A percentile compares a stretch with the other conserved stretches of the same genome.
phyloP scores from a whole-genome alignment of 2,888 invertebrate species.

The Euclidia mi region DNA sequence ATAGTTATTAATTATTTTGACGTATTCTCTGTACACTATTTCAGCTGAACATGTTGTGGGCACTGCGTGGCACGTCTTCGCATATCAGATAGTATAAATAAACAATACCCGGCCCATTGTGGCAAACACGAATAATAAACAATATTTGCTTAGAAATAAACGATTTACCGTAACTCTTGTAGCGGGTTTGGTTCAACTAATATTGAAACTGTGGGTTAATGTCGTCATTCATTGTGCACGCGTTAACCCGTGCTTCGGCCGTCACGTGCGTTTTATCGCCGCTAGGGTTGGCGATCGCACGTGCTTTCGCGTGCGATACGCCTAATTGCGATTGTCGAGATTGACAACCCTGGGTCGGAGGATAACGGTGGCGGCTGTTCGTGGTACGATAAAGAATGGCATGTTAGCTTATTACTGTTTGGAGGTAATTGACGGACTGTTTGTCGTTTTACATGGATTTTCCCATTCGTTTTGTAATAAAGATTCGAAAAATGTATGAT shows the following conservation, averaged over 20 bases:
- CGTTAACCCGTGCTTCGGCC: conserved; percentile 48
- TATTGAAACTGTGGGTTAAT: conserved; percentile 38
- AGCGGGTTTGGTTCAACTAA: conserved; percentile 24
- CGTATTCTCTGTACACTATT: conserved; percentile 9
- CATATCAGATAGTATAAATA: conserved; percentile 40
- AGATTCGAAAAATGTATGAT: too few species aligned
- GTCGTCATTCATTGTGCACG: conserved; percentile 46
- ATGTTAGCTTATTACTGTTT: conserved; percentile 15
- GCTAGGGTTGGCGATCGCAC: conserved; percentile 56
- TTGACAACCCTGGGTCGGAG: conserved; percentile 65
- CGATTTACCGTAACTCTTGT: conserved; percentile 28
- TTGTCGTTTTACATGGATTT: neutral
- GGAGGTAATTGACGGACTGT: neutral
- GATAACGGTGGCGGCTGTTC: conserved; percentile 70
- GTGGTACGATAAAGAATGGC: conserved; percentile 42
- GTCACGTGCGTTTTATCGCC: conserved; percentile 66
- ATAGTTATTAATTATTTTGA: conserved; percentile 9
- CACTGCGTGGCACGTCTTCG: conserved; percentile 12
- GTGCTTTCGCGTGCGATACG: conserved; percentile 65
- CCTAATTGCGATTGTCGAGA: conserved; percentile 71
- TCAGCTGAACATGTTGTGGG: conserved; percentile 7
- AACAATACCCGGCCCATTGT: conserved; percentile 37
- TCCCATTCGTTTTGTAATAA: too few species aligned
- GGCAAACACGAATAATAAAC: conserved; percentile 29
- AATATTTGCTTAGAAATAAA: conserved; percentile 42